A percentile compares a stretch with the other conserved stretches of the same genome.
phyloP scores from a whole-genome alignment of 2,888 invertebrate genomes.

The Flexamia atlantica region DNA sequence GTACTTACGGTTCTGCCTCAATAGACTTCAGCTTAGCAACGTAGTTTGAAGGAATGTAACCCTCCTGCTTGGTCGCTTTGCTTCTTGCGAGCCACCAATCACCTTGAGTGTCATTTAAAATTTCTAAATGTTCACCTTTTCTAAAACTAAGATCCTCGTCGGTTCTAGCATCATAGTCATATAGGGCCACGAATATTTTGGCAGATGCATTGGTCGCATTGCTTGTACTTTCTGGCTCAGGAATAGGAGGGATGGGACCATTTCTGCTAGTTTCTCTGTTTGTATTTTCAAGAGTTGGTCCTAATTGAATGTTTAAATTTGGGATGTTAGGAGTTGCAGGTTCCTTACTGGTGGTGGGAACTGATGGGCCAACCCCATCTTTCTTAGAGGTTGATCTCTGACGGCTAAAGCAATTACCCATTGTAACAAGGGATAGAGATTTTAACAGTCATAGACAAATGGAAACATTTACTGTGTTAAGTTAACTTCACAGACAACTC shows the following conservation, averaged over 20 bases:
- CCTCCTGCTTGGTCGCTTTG: constrained; percentile 97
- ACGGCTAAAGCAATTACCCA: constrained; percentile 72
- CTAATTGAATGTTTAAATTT: constrained; percentile 67
- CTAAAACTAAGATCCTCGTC: constrained; percentile 99
- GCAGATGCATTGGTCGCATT: constrained; percentile 77
- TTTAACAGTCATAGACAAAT: constrained; percentile 38
- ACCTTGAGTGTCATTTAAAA: constrained; percentile 98
- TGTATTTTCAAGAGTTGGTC: constrained; percentile 67
- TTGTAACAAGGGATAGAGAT: constrained; percentile 39
- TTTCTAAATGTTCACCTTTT: constrained; percentile 99
- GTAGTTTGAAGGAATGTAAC: constrained; percentile 99
- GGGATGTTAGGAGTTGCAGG: constrained; percentile 68
- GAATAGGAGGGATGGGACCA: constrained; percentile 71
- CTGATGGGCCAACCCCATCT: constrained; percentile 68
- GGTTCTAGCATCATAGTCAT: constrained; percentile 99
- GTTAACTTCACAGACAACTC: constrained; percentile 28
- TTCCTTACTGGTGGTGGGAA: constrained; percentile 68
- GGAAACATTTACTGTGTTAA: neutral
- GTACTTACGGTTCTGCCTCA: constrained; percentile 99
- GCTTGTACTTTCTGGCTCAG: constrained; percentile 68
- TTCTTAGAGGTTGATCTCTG: constrained; percentile 70
- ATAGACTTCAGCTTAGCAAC: constrained; percentile 99
- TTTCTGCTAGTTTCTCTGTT: constrained; percentile 69
- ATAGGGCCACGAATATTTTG: constrained; percentile 98
- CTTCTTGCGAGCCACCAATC: constrained; percentile 99